Evolutionary conservation across 2,888 invertebrate genomes (phyloP).

Genomic region (Drosophila cognata): DNA sequence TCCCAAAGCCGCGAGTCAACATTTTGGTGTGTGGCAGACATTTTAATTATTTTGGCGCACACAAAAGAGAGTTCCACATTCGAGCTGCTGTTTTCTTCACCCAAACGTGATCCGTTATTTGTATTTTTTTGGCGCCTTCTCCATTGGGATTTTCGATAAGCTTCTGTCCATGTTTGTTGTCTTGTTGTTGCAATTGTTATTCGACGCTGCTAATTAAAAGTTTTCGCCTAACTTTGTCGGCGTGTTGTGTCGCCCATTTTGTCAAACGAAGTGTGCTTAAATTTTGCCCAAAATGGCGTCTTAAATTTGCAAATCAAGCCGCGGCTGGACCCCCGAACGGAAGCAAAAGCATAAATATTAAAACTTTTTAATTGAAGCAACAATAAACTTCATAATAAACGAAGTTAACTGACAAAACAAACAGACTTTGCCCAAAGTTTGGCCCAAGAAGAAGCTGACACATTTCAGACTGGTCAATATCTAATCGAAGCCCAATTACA

Average conservation of each 20-base stretch:
- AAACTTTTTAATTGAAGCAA: conserved; percentile 76
- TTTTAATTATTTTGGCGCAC: conserved; percentile 57
- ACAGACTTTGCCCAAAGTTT: conserved; percentile 5
- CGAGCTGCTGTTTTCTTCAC: conserved; percentile 29
- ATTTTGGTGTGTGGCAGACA: conserved; percentile 15
- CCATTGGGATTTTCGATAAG: conserved; percentile 20
- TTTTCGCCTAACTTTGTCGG: conserved; percentile 63
- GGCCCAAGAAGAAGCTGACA: conserved; percentile 3
- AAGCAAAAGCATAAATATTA: conserved; percentile 51
- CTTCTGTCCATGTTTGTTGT: conserved; percentile 2
- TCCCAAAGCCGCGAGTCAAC: background rate
- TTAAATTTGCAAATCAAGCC: conserved; percentile 27
- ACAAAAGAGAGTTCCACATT: conserved; percentile 42
- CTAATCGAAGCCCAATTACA: background rate
- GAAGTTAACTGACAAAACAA: conserved; percentile 54
- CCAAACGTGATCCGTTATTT: conserved; percentile 3
- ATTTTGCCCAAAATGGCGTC: conserved; percentile 37
- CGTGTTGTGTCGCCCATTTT: conserved; percentile 34
- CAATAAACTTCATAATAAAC: conserved; percentile 77
- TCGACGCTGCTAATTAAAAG: conserved; percentile 72
- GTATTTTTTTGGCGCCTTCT: conserved; percentile 15
- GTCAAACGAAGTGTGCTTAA: conserved; percentile 41
- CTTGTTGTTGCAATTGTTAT: background rate
- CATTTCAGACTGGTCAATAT: background rate
- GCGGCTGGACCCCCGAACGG: conserved; percentile 3